A percentile compares a stretch with the other conserved stretches of the same genome.
phyloP scores from a whole-genome alignment of 2,113 vertebrate genomes.

The Sigmodon hispidus region DNA sequence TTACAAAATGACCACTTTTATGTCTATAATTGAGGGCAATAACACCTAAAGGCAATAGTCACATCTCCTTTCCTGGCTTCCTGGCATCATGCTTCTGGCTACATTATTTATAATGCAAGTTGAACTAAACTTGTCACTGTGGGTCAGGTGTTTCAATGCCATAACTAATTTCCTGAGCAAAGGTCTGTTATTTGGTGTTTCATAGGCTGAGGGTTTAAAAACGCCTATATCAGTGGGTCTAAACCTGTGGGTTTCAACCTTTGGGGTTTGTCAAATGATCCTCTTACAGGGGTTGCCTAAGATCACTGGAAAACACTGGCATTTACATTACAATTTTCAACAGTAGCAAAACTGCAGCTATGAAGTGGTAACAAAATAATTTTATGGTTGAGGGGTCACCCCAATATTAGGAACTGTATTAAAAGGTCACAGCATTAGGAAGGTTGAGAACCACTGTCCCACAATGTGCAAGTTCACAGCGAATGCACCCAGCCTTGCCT shows the following conservation, averaged over 20 bases:
- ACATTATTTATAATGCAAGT: not conserved
- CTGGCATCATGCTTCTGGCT: too few species aligned
- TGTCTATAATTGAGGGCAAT: not conserved
- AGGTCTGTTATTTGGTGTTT: conserved; percentile 7
- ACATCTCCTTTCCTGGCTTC: not conserved
- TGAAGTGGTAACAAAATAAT: not conserved
- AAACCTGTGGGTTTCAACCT: not conserved
- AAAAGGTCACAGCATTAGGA: not conserved
- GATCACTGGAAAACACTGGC: not conserved
- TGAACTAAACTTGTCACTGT: not conserved
- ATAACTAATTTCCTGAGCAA: conserved; percentile 23
- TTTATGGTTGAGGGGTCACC: not conserved
- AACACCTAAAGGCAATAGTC: not conserved
- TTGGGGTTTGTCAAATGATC: not conserved
- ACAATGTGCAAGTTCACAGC: not conserved
- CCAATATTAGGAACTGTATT: not conserved
- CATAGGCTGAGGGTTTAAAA: not conserved
- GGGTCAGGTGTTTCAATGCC: not conserved
- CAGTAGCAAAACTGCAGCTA: not conserved
- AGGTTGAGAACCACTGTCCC: not conserved
- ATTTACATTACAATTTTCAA: not conserved
- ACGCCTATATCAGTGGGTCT: not conserved
- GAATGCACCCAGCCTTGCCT: not conserved
- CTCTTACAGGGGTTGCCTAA: not conserved
- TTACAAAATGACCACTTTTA: not conserved